Base-by-base conservation (phyloP, 2,888 invertebrate species). In the Scaptomyza caliginosa region DNA sequence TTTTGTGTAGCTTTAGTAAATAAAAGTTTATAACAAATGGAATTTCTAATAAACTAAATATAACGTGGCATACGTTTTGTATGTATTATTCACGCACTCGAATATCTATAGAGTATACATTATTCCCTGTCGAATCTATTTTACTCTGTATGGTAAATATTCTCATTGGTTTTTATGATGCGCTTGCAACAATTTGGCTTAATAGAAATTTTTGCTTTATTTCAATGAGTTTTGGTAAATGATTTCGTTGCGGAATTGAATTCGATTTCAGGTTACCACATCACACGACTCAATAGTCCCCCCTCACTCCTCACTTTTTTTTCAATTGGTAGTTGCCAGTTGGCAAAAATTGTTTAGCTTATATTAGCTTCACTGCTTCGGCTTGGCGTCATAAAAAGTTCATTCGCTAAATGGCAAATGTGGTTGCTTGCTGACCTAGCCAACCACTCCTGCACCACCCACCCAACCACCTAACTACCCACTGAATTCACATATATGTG, bases 321-420 rank as follows among this genome's bases (percentile, higher is more conserved):
- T 57, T 60, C 56, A 76, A 65, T 76, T 69, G 76, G 64, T 57
- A 59, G 48, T 32, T 71, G 78, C 71, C 78, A 64, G 64, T 65
- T 67, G 67, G 67, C 74, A 63, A 59, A 73, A 79, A 77, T 77
- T 77, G 77, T 77, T 79, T 70, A 56, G 77, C 73, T 70, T 76
- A 70, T 64, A 66, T 65, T 68, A 64, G 64, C 55, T 64, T 24
- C 45, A 43, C 13, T 65, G 48, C 55, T 66, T 56, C 56, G 65
- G 49, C 43, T 56, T 49, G 70, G 67, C 59, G 74, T 79, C 80
- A 77, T 77, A 77, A 79, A 77, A 77, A 79, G 77, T 77, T 77
- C 77, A 77, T 77, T 77, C 77, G 79, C 73, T 73, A 77, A 77
- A 77, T 77, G 76, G 76, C 76, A 69, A 79, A 74, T 74, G 71